phyloP scores from a whole-genome alignment of 2,888 invertebrate species.

The Candidula unifasciata region DNA sequence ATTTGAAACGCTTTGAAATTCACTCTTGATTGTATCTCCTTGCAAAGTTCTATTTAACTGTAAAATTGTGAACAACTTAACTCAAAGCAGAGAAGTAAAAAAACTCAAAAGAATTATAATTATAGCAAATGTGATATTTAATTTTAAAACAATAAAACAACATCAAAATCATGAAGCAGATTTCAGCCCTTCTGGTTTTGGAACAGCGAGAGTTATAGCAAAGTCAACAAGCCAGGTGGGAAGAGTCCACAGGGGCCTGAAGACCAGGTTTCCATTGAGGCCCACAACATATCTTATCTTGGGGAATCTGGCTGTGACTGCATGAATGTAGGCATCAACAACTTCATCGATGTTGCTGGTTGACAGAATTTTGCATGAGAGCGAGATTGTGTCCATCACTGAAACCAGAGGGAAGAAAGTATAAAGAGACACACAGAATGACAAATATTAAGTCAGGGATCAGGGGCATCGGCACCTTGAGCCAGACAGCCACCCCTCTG shows the following conservation, averaged over 20 bases:
- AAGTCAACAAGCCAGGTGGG: conserved; percentile 65
- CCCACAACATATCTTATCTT: conserved; percentile 65
- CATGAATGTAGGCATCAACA: conserved; percentile 67
- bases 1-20: too few relatives aligned
- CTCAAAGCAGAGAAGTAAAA: too few relatives aligned
- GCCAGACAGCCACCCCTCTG: too few relatives aligned
- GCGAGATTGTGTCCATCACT: conserved; percentile 6
- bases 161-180: background rate
- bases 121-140: too few relatives aligned
- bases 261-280: conserved; percentile 62
- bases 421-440: background rate
- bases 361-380: conserved; percentile 47
- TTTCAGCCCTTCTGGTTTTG: conserved; percentile 32
- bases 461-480: too few relatives aligned
- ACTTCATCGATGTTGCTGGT: conserved; percentile 60
- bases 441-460: too few relatives aligned
- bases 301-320: conserved; percentile 64
- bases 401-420: conserved; percentile 6
- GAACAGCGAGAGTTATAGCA: conserved; percentile 44
- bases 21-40: too few relatives aligned
- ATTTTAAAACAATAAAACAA: too few relatives aligned
- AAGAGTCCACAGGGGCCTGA: conserved; percentile 60
- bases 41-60: too few relatives aligned
- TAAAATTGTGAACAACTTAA: too few relatives aligned
- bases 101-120: too few relatives aligned